These are phyloP conservation scores for Ceyx erithaca DNA, from an alignment of 2,797 vertebrate genomes.

Conservation along the genomic window DNA sequence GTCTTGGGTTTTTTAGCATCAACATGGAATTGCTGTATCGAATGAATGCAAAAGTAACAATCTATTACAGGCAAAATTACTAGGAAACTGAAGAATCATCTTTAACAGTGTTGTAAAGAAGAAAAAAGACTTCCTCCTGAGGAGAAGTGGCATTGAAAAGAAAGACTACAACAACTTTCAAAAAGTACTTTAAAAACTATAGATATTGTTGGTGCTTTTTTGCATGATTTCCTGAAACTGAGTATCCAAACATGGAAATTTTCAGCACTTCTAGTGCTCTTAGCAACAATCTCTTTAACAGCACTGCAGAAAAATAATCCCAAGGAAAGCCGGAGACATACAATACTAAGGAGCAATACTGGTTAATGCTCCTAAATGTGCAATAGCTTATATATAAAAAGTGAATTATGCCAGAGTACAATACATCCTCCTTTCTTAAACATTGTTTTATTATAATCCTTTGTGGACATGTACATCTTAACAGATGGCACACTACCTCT, in stretches of 20 bases:
- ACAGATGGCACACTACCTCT: constrained; percentile 95
- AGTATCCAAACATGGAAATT: constrained; percentile 61
- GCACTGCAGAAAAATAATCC: constrained; percentile 65
- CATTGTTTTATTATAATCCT: constrained; percentile 78
- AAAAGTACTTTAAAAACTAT: constrained; percentile 61
- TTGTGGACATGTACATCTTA: constrained; percentile 83
- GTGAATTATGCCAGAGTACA: constrained; percentile 72
- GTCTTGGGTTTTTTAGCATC: not conserved
- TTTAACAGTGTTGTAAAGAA: constrained; percentile 68
- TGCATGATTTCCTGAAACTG: constrained; percentile 64
- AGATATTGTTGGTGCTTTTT: constrained; percentile 65
- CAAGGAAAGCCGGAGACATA: constrained; percentile 78
- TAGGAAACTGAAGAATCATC: constrained; percentile 33
- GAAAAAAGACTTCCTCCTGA: constrained; percentile 80
- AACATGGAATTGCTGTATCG: constrained; percentile 16
- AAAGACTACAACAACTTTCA: constrained; percentile 57
- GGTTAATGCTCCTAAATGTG: constrained; percentile 83
- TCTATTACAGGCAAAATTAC: constrained; percentile 18
- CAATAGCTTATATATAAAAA: constrained; percentile 85
- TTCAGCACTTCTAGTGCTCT: constrained; percentile 57
- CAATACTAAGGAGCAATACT: constrained; percentile 80
- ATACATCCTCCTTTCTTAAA: constrained; percentile 71
- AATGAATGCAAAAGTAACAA: not conserved
- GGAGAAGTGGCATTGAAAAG: constrained; percentile 71
- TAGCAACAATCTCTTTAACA: constrained; percentile 32